A percentile compares a stretch with the other conserved stretches of the same genome.
phyloP scores from a whole-genome alignment of 2,888 invertebrate genomes.

The Cryptocheilus praepositus region DNA sequence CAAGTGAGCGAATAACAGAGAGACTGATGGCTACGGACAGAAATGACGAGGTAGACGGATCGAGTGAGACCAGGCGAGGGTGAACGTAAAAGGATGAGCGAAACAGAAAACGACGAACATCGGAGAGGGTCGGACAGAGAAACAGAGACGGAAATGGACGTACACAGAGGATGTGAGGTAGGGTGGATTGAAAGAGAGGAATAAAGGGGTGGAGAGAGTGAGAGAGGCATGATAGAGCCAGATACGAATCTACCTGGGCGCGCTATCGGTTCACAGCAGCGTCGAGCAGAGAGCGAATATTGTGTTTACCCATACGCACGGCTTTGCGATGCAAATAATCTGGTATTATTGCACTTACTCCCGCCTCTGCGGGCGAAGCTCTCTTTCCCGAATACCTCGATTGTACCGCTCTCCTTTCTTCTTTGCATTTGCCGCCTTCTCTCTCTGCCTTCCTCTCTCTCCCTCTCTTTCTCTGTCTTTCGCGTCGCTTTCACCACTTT shows the following conservation, averaged over 20 bases:
- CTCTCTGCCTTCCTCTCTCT: background rate
- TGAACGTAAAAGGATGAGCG: conserved; percentile 12
- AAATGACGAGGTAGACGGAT: conserved; percentile 19
- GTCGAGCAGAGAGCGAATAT: conserved; percentile 72
- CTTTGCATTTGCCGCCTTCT: background rate
- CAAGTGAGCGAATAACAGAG: conserved; percentile 4
- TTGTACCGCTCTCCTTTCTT: conserved; percentile 24
- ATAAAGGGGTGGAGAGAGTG: conserved; percentile 11
- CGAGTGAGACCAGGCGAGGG: background rate
- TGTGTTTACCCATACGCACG: conserved; percentile 74
- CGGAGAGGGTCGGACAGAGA: too few relatives aligned
- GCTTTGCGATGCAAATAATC: conserved; percentile 75
- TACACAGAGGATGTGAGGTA: conserved; percentile 12
- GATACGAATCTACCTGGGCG: conserved; percentile 64
- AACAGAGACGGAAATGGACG: conserved; percentile 24
- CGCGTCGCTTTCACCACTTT: background rate
- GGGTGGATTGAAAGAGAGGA: conserved; percentile 50
- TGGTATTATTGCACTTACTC: conserved; percentile 75
- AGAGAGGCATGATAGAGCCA: conserved; percentile 27
- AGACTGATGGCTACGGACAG: conserved; percentile 23
- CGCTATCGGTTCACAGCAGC: conserved; percentile 63
- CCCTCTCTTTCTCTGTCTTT: background rate
- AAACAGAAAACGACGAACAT: conserved; percentile 7
- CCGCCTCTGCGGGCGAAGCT: conserved; percentile 49
- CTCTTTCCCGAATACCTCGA: conserved; percentile 46